Evolutionary conservation across 2,888 invertebrate genomes (phyloP), one percentile per base, ranked within the genome.

Genomic region (Nymphalis polychloros): DNA sequence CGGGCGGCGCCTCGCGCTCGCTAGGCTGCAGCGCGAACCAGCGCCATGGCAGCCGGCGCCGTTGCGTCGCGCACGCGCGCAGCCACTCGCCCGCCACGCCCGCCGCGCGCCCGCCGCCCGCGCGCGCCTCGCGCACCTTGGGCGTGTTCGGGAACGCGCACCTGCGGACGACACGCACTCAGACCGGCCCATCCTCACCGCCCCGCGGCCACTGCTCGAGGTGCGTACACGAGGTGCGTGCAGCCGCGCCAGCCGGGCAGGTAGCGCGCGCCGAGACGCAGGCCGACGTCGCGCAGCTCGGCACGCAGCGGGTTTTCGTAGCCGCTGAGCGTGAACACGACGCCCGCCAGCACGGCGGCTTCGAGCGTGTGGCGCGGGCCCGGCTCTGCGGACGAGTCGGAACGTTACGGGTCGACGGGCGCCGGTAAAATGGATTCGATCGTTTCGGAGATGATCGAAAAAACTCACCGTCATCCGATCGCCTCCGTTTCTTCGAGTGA

Each of bases 111-210:
- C 66, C 59, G 20, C 73, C 68, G 7, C 68, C 63, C 1, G 94
- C 94, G 75, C 93, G 93, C 2, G 96, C 96, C 86, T 96, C 94
- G 63, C 94, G 94, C 83, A 96, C 96, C 86, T 98, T 98, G 6
- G 98, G 98, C 7, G 98, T 98, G 85, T 97, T 97, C 7, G 94
- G 90, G 88, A 97, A 98, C 16, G 98, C 98, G 90, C 98, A 98
- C 57, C 98, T 97, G 86, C 8, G 5, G 27, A 17, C 13, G 46
- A 8, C 19, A 20, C 7, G 46, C 47, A 20, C 48, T n/a, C 41
- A 53, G 46, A 4, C 19, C 8, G 20, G 41, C n/a, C 17, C 31
- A 17, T 13, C 55, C 7, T 8, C 23, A 23, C 19, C 19, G 13
- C 6, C 16, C 10, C 20, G 4, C 20, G 4, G 0, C 13, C 13